These are phyloP conservation scores for Ashinkailepas kermadecensis DNA, from an alignment of 2,888 invertebrate species.

Conservation along the genomic window DNA sequence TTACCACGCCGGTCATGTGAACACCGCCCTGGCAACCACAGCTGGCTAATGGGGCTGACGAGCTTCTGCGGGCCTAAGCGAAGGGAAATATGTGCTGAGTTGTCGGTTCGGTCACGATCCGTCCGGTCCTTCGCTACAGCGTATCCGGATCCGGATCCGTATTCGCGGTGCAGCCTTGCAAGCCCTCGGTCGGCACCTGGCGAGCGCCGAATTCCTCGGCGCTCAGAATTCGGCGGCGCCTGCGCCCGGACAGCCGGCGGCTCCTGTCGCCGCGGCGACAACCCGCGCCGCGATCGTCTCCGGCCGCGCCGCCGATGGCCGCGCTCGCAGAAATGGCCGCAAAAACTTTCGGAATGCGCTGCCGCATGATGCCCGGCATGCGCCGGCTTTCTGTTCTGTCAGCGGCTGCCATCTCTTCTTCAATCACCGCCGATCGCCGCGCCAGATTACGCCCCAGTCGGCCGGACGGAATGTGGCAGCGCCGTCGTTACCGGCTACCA, in stretches of 20 bases:
- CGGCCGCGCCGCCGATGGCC: background rate
- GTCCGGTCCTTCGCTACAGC: too few species aligned
- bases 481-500: conserved; percentile 5
- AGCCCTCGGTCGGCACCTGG: too few species aligned
- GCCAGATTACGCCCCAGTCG: background rate
- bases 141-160: too few species aligned
- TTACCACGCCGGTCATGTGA: background rate
- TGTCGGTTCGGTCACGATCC: too few species aligned
- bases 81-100: too few species aligned
- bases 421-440: conserved; percentile 6
- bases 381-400: conserved; percentile 18
- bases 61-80: too few species aligned
- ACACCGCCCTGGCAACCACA: background rate
- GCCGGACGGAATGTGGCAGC: conserved; percentile 3
- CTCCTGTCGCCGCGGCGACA: background rate
- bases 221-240: too few species aligned
- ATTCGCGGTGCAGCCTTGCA: too few species aligned
- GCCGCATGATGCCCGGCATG: conserved; percentile 8
- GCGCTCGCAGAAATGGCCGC: conserved; percentile 8
- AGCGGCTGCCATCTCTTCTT: background rate
- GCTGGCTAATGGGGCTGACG: too few species aligned
- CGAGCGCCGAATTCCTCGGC: too few species aligned
- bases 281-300: background rate
- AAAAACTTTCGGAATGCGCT: conserved; percentile 1
- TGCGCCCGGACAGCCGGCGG: too few species aligned